These are phyloP conservation scores for Tyto alba DNA, from an alignment of 2,113 vertebrate genomes.

Conservation along the genomic window DNA sequence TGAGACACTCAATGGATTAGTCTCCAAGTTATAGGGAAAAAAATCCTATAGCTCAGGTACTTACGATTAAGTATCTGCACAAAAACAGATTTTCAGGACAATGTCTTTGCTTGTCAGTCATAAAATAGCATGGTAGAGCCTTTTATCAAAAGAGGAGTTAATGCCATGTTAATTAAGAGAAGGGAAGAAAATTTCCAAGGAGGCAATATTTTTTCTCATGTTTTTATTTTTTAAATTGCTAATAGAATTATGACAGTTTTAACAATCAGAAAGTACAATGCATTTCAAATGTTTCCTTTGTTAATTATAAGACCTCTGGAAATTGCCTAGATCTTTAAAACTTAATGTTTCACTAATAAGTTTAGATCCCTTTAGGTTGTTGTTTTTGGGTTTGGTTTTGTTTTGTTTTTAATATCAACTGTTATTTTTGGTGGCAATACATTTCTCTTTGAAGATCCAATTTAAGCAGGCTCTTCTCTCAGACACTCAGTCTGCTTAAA, in stretches of 20 bases:
- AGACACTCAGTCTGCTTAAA: neutral
- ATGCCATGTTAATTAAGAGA: neutral
- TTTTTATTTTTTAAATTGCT: slow-evolving; percentile 24
- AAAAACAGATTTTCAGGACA: slow-evolving; percentile 18
- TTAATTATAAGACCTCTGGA: slow-evolving; percentile 32
- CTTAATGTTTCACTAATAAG: slow-evolving; percentile 39
- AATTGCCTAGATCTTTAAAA: slow-evolving; percentile 43
- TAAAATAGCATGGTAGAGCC: neutral
- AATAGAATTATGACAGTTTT: slow-evolving; percentile 40
- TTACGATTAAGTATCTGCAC: neutral
- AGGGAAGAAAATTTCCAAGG: neutral
- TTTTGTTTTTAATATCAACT: neutral
- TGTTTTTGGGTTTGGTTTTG: neutral
- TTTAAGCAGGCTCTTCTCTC: neutral
- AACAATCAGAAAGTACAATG: slow-evolving; percentile 10
- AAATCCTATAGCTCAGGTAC: neutral
- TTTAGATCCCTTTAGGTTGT: slow-evolving; percentile 5
- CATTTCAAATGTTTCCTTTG: slow-evolving; percentile 22
- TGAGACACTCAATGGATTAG: neutral
- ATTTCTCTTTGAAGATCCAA: slow-evolving; percentile 48
- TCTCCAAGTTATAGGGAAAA: neutral
- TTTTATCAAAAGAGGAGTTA: slow-evolving; percentile 49
- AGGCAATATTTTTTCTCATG: neutral
- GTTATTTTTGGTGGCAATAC: slow-evolving; percentile 27
- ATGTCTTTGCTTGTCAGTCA: slow-evolving; percentile 9